Percentiles rank a stretch among this genome's conserved stretches.
Conservation (phyloP, 1,140 invertebrate species). For the Drosophila kohkoa region DNA sequence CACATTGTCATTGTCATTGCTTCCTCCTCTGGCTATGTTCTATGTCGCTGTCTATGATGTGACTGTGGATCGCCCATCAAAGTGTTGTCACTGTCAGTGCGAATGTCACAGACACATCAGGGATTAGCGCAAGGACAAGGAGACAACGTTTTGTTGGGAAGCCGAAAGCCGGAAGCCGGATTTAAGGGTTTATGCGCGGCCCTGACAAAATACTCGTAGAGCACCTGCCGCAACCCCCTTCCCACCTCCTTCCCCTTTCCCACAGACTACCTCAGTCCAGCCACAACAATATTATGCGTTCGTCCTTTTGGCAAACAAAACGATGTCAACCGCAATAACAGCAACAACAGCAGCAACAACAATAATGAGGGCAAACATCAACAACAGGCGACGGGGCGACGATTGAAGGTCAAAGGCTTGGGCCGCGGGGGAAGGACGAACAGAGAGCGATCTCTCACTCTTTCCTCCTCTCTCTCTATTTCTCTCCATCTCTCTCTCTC, state of each 20-base stretch:
- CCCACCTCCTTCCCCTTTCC: not conserved
- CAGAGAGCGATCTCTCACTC: not conserved
- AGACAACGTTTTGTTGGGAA: not conserved
- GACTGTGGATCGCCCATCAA: constrained; percentile 70
- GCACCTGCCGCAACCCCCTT: constrained; percentile 51
- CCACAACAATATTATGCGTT: constrained; percentile 42
- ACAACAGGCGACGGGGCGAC: constrained; percentile 62
- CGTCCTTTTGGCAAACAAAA: constrained; percentile 76
- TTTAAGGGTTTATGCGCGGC: constrained; percentile 77
- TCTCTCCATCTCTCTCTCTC: no score
- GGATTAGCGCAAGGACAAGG: constrained; percentile 73
- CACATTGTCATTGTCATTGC: constrained; percentile 55
- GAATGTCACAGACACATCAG: constrained; percentile 84
- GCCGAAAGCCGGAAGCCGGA: constrained; percentile 50
- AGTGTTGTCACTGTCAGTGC: constrained; percentile 84
- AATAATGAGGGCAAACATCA: constrained; percentile 83
- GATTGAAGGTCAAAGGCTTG: constrained; percentile 75
- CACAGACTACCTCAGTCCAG: not conserved
- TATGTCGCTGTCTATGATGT: constrained; percentile 25
- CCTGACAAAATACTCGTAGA: constrained; percentile 63
- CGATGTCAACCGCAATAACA: constrained; percentile 80
- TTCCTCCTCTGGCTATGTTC: constrained; percentile 13
- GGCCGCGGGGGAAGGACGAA: constrained; percentile 25
- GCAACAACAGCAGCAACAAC: constrained; percentile 76
- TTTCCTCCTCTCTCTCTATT: constrained; percentile 4